Evolutionary conservation across 2,888 invertebrate species (phyloP), one percentile per base, ranked within the genome.

Genomic region (Lumbricus terrestris): DNA sequence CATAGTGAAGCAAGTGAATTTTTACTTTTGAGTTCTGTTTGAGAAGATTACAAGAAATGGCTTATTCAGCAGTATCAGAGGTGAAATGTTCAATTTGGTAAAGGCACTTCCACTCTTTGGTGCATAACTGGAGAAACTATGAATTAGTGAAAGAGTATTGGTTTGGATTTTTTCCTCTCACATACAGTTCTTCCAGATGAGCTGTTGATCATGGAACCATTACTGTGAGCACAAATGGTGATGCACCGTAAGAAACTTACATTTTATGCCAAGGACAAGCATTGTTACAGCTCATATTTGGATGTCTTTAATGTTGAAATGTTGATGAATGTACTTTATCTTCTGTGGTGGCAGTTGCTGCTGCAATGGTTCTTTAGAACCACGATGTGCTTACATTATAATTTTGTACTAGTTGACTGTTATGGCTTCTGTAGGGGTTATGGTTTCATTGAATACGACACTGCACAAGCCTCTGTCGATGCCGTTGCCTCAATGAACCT

Each of bases 401-500:
- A 40, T 40, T 40, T 40, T 15, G 40, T 11, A 40, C 40, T 47
- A 16, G 2, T 16, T 23, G n/a, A 69, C 69, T 69, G 69, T 69
- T 69, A 0, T 69, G 69, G 11, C 69, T 69, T 33, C 23, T 93
- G 97, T 96, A 98, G 99, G 95, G 99, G 99, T 83, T 99, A 98
- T 95, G 99, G 99, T 88, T 99, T 99, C 95, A 98, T 99, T 93
- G 99, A 99, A 95, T 99, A 99, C 95, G 98, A 98, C 93, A 97
- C 97, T 35, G 96, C 97, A 92, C 97, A 97, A 94, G 97, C 98
- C 34, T 97, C 98, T 92, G 96, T 97, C 90, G 99, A 99, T 95
- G 99, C 99, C 92, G 98, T 99, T 93, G 97, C 98, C 0, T 98
- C 98, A 93, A 99, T 99, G 99, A 99, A 99, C 96, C 96, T 99